Evolutionary conservation across 2,888 invertebrate genomes (phyloP), one percentile per base, ranked within the genome.

Genomic region (Elgonia sp.): DNA sequence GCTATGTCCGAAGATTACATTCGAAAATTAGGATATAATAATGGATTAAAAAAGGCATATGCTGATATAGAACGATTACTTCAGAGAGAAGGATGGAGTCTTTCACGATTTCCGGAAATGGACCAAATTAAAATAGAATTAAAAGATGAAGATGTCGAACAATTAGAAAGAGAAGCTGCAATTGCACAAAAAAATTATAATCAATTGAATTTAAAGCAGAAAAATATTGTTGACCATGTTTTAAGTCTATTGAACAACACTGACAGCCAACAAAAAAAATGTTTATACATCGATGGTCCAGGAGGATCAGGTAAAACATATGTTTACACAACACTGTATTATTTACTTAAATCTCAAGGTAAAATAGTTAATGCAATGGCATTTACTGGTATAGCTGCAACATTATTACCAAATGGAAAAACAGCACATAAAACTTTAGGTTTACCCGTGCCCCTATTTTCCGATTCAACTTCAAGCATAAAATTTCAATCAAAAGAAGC

Each of bases 241-340:
- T 62, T 86, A 20, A 40, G 18, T 21, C 16, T 21, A 20, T 21
- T 72, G 9, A 8, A 79, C 42, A 37, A 70, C 20, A 20, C 55
- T 57, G 42, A 18, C 67, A 21, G 93, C 94, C 14, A n/a, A n/a
- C n/a, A n/a, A n/a, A n/a, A 0, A 94, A 93, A 5, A 95, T 94
- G n/a, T 92, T 93, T n/a, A 94, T 94, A 0, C 95, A 12, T 72
- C 9, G 72, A 72, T 72, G 55, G 72, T n/a, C 55, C 53, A 72
- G 50, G 69, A 14, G 46, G 95, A 90, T 94, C 94, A 0, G 94
- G 29, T 5, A 29, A 29, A 29, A 29, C 29, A 29, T 29, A 29
- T 5, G 72, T 94, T 0, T 93, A 93, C 76, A 91, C 90, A 62
- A 89, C 90, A 7, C 20, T 92, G 0, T 75, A 90, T 18, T 39